Evolutionary conservation across 1,140 invertebrate species (phyloP), one percentile per base, ranked within the genome.

Genomic region (Drosophila nigromelanica): DNA sequence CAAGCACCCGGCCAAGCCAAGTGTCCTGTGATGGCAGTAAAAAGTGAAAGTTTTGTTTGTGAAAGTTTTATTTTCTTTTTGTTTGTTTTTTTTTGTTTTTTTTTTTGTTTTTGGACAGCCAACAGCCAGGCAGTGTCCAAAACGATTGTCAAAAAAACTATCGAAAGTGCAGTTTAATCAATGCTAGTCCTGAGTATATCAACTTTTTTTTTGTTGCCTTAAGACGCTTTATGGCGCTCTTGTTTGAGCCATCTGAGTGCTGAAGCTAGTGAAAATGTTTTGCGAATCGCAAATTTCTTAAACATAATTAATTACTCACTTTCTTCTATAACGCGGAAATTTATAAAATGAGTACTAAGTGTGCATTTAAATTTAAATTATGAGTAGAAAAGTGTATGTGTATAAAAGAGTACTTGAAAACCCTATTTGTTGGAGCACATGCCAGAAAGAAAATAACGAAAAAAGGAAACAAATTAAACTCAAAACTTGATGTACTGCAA

Each of bases 41-140:
- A 18, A 45, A 24, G 21, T 4, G 18, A 50, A 4, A 50, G 0
- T 8, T 8, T 3, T 24, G 18, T 12, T 24, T 4, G 47, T 5
- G n/a, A 33, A 51, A 51, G 11, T 51, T 30, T 8, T 33, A 1
- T 8, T 6, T 8, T 8, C 1, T 33, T 33, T 33, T 33, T 35
- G 18, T 51, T 51, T 27, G 7, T n/a, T 47, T 15, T 4, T 14
- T 43, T 43, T 43, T 18, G n/a, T 7, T 24, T 11, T 2, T 8
- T 4, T 8, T 18, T 45, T 43, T 12, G 7, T 47, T 35, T 33
- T 60, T 60, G 42, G 43, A 60, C 15, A 5, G 63, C 63, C 54
- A 59, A 59, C 63, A 67, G 63, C 63, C 63, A 67, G 58, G 58
- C 43, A 35, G 27, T 11, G 58, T 47, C 55, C 55, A 58, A 59